Base-by-base conservation (phyloP, 2,888 invertebrate species). In the Acanthococcus lagerstroemiae region DNA sequence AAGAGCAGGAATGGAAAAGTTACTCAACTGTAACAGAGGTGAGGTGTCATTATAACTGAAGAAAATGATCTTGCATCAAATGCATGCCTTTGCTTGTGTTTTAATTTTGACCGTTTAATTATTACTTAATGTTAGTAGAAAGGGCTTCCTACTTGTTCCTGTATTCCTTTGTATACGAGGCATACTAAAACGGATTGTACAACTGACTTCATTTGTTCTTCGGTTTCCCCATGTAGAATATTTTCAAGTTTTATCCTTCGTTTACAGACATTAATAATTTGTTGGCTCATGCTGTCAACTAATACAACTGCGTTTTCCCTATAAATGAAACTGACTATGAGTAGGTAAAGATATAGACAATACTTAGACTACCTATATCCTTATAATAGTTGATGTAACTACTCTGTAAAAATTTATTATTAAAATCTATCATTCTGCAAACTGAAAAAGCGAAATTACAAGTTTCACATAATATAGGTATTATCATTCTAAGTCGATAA, bases 201-300 rank as follows among this genome's bases (percentile, higher is more conserved):
- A 3, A 22, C 9, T 12, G 44, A 26, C 17, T 48, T 45, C 58
- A 58, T 58, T 1, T 44, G 24, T 46, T 48, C 58, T 5, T 24
- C 26, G n/a, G 58, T 58, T 46, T 45, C 25, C 15, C 58, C 58
- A 7, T 1, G 12, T 15, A 58, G 26, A 46, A 58, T 58, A 46
- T 58, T 4, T 15, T 44, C 4, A 22, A 58, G 12, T 15, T 30
- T 37, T n/a, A 58, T 46, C 26, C 24, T 46, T 12, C 26, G 22
- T 12, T 26, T 15, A 26, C 58, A 58, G n/a, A 58, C 22, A 46
- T 45, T 58, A 1, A 58, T n/a, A 17, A 58, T 58, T 46, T 58
- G 58, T 58, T 58, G 45, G 15, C 58, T 58, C 12, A 58, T 25
- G 15, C 58, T 58, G 1, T 6, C 26, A 3, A 58, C 4, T 25